Evolutionary conservation across 2,113 vertebrate genomes (phyloP).

Genomic region (Leucoraja erinaceus): DNA sequence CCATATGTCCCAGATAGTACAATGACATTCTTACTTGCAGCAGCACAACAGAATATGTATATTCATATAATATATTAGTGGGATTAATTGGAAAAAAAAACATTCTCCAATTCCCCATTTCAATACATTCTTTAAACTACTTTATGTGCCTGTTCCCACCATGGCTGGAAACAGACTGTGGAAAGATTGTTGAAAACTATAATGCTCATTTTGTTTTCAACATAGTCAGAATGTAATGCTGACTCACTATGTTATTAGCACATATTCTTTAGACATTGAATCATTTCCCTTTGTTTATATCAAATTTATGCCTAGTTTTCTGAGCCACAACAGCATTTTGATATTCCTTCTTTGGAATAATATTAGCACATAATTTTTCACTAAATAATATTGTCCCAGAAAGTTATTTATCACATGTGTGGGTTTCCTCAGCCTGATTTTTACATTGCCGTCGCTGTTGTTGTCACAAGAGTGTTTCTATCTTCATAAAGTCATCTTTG

Average conservation of each 20-base stretch:
- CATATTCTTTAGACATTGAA: neutral
- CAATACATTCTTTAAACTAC: neutral
- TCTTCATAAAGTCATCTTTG: no score
- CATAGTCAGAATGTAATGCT: neutral
- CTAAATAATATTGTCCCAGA: neutral
- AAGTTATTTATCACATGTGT: neutral
- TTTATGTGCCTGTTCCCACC: neutral
- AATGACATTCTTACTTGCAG: no score
- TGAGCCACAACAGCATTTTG: neutral
- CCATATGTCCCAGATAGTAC: no score
- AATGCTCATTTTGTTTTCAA: neutral
- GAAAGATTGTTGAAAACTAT: neutral
- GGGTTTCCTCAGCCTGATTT: neutral
- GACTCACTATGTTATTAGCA: neutral
- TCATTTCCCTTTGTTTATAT: neutral
- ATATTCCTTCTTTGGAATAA: conserved; percentile 19
- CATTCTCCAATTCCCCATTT: neutral
- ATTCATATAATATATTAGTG: neutral
- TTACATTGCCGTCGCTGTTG: neutral
- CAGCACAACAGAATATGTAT: no score
- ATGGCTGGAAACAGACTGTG: neutral
- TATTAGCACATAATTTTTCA: neutral
- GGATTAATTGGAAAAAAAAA: neutral
- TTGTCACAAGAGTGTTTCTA: neutral
- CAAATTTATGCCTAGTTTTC: neutral